Percentiles rank a stretch among this genome's conserved stretches.
phyloP scores from a whole-genome alignment of 2,888 invertebrate genomes.

The Dicyrtoma fusca region DNA sequence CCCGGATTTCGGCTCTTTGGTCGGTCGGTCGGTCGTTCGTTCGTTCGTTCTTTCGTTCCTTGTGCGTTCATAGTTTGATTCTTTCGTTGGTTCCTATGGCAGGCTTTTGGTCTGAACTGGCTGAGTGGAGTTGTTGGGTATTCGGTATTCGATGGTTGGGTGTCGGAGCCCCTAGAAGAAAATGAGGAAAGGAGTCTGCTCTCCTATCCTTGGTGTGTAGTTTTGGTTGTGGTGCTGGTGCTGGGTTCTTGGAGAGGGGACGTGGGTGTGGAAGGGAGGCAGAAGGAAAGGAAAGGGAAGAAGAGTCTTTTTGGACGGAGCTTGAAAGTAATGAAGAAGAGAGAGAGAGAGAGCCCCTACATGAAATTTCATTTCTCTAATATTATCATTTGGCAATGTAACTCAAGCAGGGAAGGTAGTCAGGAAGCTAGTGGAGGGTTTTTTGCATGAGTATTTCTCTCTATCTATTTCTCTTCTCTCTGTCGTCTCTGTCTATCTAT shows the following conservation, averaged over 20 bases:
- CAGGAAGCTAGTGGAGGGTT: slow-evolving; percentile 22
- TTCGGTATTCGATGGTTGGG: background rate
- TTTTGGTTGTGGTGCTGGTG: background rate
- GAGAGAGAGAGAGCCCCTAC: slow-evolving; percentile 42
- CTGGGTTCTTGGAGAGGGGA: slow-evolving; percentile 8
- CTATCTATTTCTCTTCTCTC: slow-evolving; percentile 12
- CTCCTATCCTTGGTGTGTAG: background rate
- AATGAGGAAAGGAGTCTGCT: slow-evolving; percentile 37
- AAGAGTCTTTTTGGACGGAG: slow-evolving; percentile 12
- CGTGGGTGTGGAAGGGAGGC: slow-evolving; percentile 33
- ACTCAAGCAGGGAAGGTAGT: slow-evolving; percentile 51
- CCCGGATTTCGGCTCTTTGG: slow-evolving; percentile 46
- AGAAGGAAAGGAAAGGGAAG: slow-evolving; percentile 8
- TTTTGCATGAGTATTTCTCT: slow-evolving; percentile 38
- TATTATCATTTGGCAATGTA: slow-evolving; percentile 54
- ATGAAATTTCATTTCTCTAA: slow-evolving; percentile 47
- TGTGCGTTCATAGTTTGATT: background rate
- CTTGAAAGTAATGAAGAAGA: slow-evolving; percentile 43
- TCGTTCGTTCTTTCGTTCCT: too few relatives aligned
- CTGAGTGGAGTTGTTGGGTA: too few relatives aligned
- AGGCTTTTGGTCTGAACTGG: too few relatives aligned
- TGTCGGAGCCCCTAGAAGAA: slow-evolving; percentile 43
- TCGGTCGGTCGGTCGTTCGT: slow-evolving; percentile 20
- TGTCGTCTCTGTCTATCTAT: background rate
- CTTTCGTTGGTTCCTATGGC: too few relatives aligned